Percentiles rank a stretch among this genome's conserved stretches.
These are phyloP conservation scores for Muricea muricata DNA, from an alignment of 92 coral and sea anemone genomes.

Conservation along the genomic window DNA sequence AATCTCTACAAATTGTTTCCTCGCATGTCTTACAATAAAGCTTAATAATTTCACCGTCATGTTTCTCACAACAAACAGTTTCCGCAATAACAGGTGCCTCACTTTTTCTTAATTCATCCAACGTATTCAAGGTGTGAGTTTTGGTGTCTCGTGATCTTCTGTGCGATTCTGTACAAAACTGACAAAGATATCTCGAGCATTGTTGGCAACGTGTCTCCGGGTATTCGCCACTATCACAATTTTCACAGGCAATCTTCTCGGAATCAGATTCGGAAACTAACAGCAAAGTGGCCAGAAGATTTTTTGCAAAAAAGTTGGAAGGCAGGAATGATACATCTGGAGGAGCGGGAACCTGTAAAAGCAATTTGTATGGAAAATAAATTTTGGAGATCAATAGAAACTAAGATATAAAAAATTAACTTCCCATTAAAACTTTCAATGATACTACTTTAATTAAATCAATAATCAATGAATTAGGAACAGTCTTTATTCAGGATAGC, in stretches of 20 bases:
- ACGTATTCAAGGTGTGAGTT: constrained; percentile 57
- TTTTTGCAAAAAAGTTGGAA: constrained; percentile 11
- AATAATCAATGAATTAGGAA: too few relatives aligned
- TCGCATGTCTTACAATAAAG: constrained; percentile 80
- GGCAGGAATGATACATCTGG: constrained; percentile 36
- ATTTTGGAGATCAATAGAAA: too few relatives aligned
- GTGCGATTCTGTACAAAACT: constrained; percentile 61
- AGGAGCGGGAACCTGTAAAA: constrained; percentile 27
- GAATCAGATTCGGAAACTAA: background rate
- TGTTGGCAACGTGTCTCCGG: constrained; percentile 60
- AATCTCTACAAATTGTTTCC: constrained; percentile 77
- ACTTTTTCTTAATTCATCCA: constrained; percentile 58
- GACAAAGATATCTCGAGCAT: constrained; percentile 65
- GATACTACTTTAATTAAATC: too few relatives aligned
- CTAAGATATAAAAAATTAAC: too few relatives aligned
- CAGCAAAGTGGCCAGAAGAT: constrained; percentile 22
- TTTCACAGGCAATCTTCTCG: constrained; percentile 52
- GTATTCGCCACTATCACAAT: constrained; percentile 59
- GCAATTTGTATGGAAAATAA: background rate
- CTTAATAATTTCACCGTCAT: constrained; percentile 66
- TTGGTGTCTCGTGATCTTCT: constrained; percentile 54
- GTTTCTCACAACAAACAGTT: constrained; percentile 56
- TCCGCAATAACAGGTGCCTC: constrained; percentile 48
- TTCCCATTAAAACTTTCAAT: too few relatives aligned
- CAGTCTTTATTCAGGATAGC: too few relatives aligned